A percentile compares a stretch with the other conserved stretches of the same genome.
Conservation (phyloP, 2,113 vertebrate species). For the Heliornis fulica region DNA sequence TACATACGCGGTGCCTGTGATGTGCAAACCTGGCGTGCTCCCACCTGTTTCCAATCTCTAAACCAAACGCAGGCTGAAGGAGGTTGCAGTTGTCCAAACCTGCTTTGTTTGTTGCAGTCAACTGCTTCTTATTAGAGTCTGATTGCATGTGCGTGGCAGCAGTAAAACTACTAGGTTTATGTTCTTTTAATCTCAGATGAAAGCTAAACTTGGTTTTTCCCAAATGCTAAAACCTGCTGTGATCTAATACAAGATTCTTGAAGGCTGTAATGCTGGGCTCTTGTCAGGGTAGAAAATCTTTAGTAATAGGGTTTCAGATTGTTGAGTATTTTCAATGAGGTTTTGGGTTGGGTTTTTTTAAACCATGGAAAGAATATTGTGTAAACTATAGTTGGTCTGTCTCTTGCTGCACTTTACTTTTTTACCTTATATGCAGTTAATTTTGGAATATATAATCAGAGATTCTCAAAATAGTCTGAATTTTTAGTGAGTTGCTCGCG, state of each 20-base stretch:
- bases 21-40: not conserved
- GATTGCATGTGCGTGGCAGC: constrained; percentile 38
- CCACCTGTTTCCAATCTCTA: not conserved
- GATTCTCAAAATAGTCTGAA: not conserved
- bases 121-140: constrained; percentile 31
- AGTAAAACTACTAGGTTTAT: constrained; percentile 48
- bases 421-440: not conserved
- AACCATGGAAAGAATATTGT: not conserved
- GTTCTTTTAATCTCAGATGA: constrained; percentile 57
- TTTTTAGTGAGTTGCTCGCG: not conserved
- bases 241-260: not conserved
- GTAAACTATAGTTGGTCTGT: not conserved
- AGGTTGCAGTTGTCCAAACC: not conserved
- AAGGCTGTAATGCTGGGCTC: not conserved
- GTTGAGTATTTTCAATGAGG: not conserved
- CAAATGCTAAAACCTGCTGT: constrained; percentile 37
- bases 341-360: not conserved
- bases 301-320: not conserved
- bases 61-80: not conserved
- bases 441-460: not conserved
- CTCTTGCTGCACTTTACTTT: not conserved
- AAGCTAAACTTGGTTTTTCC: constrained; percentile 55
- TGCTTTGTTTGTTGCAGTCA: constrained; percentile 37
- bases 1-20: not conserved
- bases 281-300: not conserved